phyloP scores from a whole-genome alignment of 2,888 invertebrate genomes.

The Zaprionus lineosus region DNA sequence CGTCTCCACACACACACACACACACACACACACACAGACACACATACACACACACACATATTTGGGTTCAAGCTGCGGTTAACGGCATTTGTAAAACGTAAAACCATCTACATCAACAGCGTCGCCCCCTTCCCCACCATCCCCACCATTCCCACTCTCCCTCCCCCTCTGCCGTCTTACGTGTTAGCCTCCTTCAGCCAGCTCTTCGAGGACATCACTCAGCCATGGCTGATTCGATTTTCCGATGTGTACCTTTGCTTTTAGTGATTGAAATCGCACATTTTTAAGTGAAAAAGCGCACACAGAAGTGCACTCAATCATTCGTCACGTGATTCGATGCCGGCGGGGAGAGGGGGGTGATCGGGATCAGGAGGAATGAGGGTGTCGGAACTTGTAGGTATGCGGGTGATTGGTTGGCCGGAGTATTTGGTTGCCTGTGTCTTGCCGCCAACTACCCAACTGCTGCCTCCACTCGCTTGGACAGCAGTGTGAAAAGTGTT shows the following conservation, averaged over 20 bases:
- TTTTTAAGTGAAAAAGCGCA: conserved; percentile 77
- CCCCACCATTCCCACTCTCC: not conserved
- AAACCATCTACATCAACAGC: too few relatives aligned
- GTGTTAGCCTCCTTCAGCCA: not conserved
- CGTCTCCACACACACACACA: too few relatives aligned
- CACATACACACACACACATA: too few relatives aligned
- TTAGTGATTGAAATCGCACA: conserved; percentile 79
- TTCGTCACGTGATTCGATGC: conserved; percentile 70
- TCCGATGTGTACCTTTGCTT: conserved; percentile 67
- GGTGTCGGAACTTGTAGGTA: too few relatives aligned
- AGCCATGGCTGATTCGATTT: conserved; percentile 71
- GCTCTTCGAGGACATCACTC: conserved; percentile 36
- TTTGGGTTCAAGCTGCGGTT: conserved; percentile 52
- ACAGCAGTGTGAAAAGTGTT: conserved; percentile 60
- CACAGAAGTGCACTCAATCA: conserved; percentile 75
- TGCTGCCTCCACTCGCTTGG: conserved; percentile 54
- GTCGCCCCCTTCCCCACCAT: not conserved
- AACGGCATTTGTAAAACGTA: conserved; percentile 29
- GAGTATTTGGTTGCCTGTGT: too few relatives aligned
- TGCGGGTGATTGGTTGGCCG: too few relatives aligned
- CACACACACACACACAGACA: too few relatives aligned
- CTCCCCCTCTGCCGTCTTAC: not conserved
- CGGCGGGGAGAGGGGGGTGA: not conserved
- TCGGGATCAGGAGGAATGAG: not conserved
- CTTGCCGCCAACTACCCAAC: too few relatives aligned